Percentiles rank a stretch among this genome's conserved stretches.
These are phyloP conservation scores for Balearica regulorum DNA, from an alignment of 2,797 vertebrate species.

Conservation along the genomic window DNA sequence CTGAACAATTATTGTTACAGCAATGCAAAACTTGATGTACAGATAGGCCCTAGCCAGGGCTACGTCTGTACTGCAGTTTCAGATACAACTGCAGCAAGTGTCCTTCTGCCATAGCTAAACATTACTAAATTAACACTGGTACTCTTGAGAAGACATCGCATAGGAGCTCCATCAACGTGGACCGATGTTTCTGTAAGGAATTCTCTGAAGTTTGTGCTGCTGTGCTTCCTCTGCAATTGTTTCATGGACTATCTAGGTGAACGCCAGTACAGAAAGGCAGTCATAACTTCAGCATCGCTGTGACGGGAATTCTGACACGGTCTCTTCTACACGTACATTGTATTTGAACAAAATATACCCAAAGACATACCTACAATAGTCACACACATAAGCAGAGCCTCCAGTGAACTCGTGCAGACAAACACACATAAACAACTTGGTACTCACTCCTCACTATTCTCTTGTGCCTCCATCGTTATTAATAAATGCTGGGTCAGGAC, in stretches of 20 bases:
- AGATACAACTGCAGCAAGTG: neutral
- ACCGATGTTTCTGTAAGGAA: neutral
- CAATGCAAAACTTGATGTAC: accelerated
- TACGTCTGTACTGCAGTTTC: neutral
- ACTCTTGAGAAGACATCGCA: neutral
- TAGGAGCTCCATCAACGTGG: accelerated
- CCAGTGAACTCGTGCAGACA: neutral
- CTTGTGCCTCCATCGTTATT: neutral
- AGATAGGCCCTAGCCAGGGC: neutral
- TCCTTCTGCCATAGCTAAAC: neutral
- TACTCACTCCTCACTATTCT: neutral
- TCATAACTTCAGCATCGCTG: neutral
- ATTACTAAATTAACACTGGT: neutral
- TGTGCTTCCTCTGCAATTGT: neutral
- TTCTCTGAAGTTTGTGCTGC: neutral
- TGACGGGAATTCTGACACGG: neutral
- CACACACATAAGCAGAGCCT: neutral
- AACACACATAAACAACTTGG: neutral
- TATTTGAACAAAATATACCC: neutral
- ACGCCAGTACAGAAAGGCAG: accelerated
- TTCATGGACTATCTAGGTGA: neutral
- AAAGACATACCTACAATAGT: neutral
- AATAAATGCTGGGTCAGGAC: neutral
- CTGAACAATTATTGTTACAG: neutral
- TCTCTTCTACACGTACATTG: accelerated